Evolutionary conservation across 23 tunicate genomes (phyloP).

Genomic region (Diplosoma virens): DNA sequence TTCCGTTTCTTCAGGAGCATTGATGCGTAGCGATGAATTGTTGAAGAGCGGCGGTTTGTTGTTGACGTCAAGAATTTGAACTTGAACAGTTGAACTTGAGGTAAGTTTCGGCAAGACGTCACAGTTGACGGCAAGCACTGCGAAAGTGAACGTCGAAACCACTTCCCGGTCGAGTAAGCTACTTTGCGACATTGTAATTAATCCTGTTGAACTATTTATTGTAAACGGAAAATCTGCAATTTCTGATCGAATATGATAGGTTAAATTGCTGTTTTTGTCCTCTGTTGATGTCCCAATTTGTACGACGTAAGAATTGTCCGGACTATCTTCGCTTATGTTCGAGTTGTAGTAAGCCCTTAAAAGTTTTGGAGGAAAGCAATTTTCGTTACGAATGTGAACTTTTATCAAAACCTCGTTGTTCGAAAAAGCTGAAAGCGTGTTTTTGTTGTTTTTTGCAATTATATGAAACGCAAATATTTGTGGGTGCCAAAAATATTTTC

Average conservation of each 20-base stretch:
- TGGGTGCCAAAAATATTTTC: background rate
- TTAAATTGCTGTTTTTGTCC: conserved; percentile 6
- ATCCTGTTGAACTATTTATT: conserved; percentile 32
- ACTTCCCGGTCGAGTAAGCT: conserved; percentile 35
- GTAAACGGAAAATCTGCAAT: conserved; percentile 13
- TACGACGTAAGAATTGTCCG: background rate
- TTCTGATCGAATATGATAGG: background rate
- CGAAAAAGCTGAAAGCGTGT: conserved; percentile 1
- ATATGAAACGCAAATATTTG: conserved; percentile 17
- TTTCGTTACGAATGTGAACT: conserved; percentile 18
- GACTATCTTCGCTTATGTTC: conserved; percentile 28
- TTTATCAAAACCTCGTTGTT: background rate
- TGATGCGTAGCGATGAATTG: background rate
- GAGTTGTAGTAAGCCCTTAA: conserved; percentile 5
- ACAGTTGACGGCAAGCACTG: conserved; percentile 4
- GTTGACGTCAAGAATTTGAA: conserved; percentile 34
- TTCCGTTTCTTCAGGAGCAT: conserved; percentile 14
- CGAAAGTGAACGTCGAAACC: conserved; percentile 13
- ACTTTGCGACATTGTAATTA: background rate
- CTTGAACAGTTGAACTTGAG: conserved; percentile 10
- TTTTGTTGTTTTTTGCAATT: conserved; percentile 42
- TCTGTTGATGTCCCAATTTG: conserved; percentile 26
- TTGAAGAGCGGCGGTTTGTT: conserved; percentile 38
- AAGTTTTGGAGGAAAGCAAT: conserved; percentile 35
- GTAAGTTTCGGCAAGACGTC: background rate